A percentile compares a stretch with the other conserved stretches of the same genome.
phyloP scores from a whole-genome alignment of 2,113 vertebrate species.

The Cnemophilus loriae region DNA sequence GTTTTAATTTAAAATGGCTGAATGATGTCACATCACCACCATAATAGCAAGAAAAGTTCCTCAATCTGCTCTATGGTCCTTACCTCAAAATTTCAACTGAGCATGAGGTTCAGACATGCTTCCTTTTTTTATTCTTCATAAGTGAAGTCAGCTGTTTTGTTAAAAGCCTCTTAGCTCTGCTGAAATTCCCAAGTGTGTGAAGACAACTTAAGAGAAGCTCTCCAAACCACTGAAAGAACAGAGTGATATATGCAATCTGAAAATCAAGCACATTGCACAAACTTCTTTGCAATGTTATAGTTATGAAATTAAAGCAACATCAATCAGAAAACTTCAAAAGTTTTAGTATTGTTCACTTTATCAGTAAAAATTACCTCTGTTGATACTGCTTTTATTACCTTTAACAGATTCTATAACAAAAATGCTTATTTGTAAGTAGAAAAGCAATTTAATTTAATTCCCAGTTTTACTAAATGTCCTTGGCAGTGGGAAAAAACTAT shows the following conservation, averaged over 20 bases:
- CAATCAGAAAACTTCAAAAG: not conserved
- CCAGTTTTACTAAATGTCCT: not conserved
- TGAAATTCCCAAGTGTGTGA: not conserved
- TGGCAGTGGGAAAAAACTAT: not conserved
- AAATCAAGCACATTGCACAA: not conserved
- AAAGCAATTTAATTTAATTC: not conserved
- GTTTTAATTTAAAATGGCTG: not conserved
- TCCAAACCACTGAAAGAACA: not conserved
- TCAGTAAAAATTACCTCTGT: not conserved
- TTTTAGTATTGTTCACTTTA: not conserved
- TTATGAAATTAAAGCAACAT: not conserved
- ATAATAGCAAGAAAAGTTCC: not conserved
- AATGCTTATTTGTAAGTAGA: not conserved
- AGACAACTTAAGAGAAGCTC: not conserved
- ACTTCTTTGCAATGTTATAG: not conserved
- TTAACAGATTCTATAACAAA: not conserved
- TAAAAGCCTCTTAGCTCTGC: not conserved
- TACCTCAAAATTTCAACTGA: slow-evolving; percentile 41
- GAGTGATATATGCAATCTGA: not conserved
- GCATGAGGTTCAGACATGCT: not conserved
- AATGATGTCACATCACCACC: not conserved
- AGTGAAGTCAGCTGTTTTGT: not conserved
- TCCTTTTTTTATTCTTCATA: not conserved
- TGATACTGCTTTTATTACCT: not conserved
- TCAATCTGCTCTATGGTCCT: slow-evolving; percentile 14